Evolutionary conservation across 2,797 vertebrate genomes (phyloP).

Genomic region (Tapera naevia): DNA sequence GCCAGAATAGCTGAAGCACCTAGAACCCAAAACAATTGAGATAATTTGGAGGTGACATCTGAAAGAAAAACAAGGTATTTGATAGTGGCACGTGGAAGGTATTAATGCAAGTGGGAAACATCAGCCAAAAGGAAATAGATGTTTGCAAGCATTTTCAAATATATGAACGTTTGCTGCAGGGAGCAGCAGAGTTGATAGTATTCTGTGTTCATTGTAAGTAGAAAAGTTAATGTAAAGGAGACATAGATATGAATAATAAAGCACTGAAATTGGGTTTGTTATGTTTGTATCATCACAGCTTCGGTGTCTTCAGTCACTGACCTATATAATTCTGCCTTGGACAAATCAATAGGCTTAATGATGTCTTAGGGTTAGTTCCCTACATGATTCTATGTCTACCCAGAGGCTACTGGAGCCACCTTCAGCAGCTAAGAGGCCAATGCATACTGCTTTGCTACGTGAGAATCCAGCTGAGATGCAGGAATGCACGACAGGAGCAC

Average conservation of each 20-base stretch:
- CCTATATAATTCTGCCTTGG: not conserved
- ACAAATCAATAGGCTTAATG: not conserved
- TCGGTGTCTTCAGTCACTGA: not conserved
- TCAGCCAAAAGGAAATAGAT: not conserved
- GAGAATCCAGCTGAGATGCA: slow-evolving; percentile 34
- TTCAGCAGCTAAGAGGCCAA: slow-evolving; percentile 49
- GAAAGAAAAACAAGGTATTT: not conserved
- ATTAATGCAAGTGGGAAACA: not conserved
- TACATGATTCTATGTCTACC: not conserved
- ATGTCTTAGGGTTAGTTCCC: not conserved
- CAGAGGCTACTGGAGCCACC: slow-evolving; percentile 17
- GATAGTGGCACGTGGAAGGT: not conserved
- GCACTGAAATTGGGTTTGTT: not conserved
- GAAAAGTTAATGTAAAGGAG: not conserved
- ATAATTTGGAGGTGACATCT: not conserved
- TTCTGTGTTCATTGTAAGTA: not conserved
- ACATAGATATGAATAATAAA: not conserved
- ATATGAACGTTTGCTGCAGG: not conserved
- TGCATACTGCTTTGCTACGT: not conserved
- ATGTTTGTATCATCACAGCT: not conserved
- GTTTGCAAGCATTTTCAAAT: not conserved
- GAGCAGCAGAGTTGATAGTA: not conserved
- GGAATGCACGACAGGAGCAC: slow-evolving; percentile 32
- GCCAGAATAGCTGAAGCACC: not conserved
- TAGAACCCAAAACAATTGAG: not conserved